These are phyloP conservation scores for Clusia tigrina DNA, from an alignment of 2,888 invertebrate species.

Conservation along the genomic window DNA sequence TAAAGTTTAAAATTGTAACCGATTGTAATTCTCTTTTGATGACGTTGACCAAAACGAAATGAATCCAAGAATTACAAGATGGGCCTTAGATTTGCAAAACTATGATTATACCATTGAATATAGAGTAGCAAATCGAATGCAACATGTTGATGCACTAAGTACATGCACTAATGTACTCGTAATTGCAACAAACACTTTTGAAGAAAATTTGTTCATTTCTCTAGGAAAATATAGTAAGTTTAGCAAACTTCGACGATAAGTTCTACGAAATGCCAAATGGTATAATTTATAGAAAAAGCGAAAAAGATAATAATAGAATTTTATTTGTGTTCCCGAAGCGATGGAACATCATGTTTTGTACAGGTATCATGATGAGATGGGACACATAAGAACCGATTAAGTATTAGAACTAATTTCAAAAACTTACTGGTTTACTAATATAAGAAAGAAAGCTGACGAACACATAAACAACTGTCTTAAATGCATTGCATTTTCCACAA, in stretches of 20 bases:
- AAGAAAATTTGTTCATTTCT: no score
- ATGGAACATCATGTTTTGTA: neutral
- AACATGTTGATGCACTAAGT: slow-evolving; percentile 50
- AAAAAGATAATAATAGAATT: neutral
- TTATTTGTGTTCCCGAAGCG: slow-evolving; percentile 18
- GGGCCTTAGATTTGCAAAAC: slow-evolving; percentile 36
- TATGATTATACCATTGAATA: slow-evolving; percentile 39
- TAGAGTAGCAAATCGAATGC: slow-evolving; percentile 38
- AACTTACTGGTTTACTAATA: slow-evolving; percentile 31
- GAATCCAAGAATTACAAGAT: slow-evolving; percentile 37
- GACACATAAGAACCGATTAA: slow-evolving; percentile 5
- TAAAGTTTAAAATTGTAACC: slow-evolving; percentile 43
- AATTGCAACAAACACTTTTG: no score
- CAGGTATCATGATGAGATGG: slow-evolving; percentile 5
- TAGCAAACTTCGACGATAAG: neutral
- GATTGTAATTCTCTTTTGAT: slow-evolving; percentile 43
- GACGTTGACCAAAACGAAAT: slow-evolving; percentile 36
- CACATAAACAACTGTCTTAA: neutral
- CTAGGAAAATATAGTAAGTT: neutral
- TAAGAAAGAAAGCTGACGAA: slow-evolving; percentile 20
- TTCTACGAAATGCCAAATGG: neutral
- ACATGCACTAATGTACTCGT: no score
- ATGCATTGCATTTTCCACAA: slow-evolving; percentile 6
- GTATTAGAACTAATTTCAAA: neutral
- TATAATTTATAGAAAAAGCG: neutral